Conservation (phyloP, 1,140 invertebrate species). For the Apis laboriosa region DNA sequence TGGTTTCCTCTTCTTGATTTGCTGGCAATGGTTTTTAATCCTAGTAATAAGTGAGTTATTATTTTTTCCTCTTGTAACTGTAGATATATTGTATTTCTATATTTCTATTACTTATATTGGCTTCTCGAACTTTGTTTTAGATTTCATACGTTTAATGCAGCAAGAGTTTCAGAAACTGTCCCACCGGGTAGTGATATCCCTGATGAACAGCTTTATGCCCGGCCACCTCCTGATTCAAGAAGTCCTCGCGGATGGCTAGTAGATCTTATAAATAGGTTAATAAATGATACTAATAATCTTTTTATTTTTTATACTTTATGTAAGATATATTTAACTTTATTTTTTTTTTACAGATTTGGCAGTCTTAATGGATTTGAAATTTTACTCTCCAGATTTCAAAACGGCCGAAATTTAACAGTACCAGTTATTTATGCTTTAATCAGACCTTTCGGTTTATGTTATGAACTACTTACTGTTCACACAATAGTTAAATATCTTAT, state of each 20-base stretch:
- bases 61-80: neutral
- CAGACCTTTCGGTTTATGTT: slow-evolving; percentile 95
- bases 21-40: slow-evolving; percentile 95
- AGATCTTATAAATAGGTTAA: slow-evolving; percentile 94
- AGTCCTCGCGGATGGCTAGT: slow-evolving; percentile 95
- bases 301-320: neutral
- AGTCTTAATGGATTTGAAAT: slow-evolving; percentile 93
- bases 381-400: slow-evolving; percentile 92
- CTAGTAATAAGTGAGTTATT: slow-evolving; percentile 90
- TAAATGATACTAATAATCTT: slow-evolving; percentile 45
- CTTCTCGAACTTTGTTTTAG: slow-evolving; percentile 80
- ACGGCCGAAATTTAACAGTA: slow-evolving; percentile 86
- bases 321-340: neutral
- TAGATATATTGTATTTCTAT: neutral
- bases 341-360: slow-evolving; percentile 87
- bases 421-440: slow-evolving; percentile 92
- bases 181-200: slow-evolving; percentile 83
- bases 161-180: slow-evolving; percentile 90
- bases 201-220: slow-evolving; percentile 91
- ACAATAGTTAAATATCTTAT: slow-evolving; percentile 96
- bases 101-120: neutral
- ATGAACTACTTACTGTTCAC: slow-evolving; percentile 93
- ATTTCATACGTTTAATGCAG: slow-evolving; percentile 96
- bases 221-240: slow-evolving; percentile 88
- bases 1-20: slow-evolving; percentile 96